Conservation (phyloP, 2,797 vertebrate species). For the Loriculus beryllinus region DNA sequence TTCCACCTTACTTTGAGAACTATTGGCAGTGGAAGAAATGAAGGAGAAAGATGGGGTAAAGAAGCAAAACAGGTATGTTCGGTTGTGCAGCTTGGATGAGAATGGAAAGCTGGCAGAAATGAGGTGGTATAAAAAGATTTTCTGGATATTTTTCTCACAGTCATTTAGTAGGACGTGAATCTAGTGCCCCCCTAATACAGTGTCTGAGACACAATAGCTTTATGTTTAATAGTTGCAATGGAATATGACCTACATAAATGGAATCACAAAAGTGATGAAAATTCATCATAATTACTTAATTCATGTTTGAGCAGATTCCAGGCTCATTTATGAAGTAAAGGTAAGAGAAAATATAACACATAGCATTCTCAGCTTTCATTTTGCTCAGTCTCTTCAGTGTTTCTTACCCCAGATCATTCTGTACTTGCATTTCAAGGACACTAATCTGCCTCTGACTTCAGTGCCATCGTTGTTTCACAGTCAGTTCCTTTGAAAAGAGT, state of each 20-base stretch:
- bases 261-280: constrained; percentile 13
- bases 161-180: neutral
- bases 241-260: constrained; percentile 11
- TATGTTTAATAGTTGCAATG: neutral
- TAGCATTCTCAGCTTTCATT: neutral
- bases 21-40: neutral
- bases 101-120: neutral
- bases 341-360: neutral
- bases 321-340: neutral
- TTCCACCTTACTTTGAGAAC: neutral
- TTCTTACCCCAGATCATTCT: neutral
- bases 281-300: constrained; percentile 16
- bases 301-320: neutral
- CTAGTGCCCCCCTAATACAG: neutral
- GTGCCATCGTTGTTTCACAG: neutral
- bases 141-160: neutral
- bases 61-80: neutral
- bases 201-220: neutral
- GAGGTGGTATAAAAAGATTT: neutral
- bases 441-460: neutral
- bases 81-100: neutral
- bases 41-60: neutral
- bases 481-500: neutral
- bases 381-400: neutral
- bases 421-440: constrained; percentile 5